These are phyloP conservation scores for Seriola dumerili DNA, from an alignment of 2,113 vertebrate species.

Conservation along the genomic window DNA sequence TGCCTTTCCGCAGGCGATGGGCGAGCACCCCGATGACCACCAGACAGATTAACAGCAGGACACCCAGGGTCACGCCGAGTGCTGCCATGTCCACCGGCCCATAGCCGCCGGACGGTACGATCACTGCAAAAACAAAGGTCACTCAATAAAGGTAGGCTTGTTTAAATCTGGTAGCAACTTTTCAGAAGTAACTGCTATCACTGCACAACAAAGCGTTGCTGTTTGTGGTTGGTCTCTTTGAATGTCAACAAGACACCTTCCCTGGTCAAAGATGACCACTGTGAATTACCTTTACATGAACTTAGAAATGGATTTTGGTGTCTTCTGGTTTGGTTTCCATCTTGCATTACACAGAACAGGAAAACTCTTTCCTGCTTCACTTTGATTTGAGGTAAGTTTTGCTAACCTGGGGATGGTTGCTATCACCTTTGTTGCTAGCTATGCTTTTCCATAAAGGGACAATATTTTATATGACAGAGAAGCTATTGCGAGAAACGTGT, in stretches of 20 bases:
- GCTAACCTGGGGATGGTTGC: background rate
- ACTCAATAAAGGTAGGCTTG: background rate
- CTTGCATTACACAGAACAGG: background rate
- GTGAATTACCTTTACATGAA: background rate
- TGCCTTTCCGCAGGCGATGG: constrained; percentile 45
- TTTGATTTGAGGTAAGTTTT: background rate
- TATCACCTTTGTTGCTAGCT: background rate
- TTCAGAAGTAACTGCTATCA: too few species aligned
- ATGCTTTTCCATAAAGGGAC: too few species aligned
- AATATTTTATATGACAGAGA: background rate
- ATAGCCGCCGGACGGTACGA: constrained; percentile 5
- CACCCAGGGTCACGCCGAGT: constrained; percentile 84
- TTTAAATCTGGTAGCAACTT: background rate
- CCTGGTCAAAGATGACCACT: background rate
- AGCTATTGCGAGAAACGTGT: background rate
- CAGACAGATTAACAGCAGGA: constrained; percentile 82
- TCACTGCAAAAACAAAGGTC: constrained; percentile 33
- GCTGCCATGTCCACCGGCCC: constrained; percentile 82
- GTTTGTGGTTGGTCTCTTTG: constrained; percentile 37
- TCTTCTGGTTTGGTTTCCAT: background rate
- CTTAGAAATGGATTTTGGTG: background rate
- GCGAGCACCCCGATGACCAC: constrained; percentile 81
- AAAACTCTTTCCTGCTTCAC: too few species aligned
- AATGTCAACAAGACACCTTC: background rate
- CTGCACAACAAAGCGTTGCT: background rate